Percentiles rank a stretch among this genome's conserved stretches.
Conservation (phyloP, 2,797 vertebrate species). For the Coregonus sp. region DNA sequence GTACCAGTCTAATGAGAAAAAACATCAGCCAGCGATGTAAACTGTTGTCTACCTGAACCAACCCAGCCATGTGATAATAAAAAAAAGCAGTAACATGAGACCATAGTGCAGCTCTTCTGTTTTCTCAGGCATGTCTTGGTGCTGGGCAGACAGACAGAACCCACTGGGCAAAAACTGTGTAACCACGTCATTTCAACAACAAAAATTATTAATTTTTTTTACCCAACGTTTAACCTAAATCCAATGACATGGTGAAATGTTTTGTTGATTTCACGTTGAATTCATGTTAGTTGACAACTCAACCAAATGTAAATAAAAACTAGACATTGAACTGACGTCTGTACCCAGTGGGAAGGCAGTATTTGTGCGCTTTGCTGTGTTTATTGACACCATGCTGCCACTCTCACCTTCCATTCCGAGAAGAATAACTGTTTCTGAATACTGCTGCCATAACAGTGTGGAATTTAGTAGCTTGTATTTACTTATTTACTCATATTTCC, state of each 20-base stretch:
- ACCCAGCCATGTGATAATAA: slow-evolving; percentile 28
- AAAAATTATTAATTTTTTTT: too few species aligned
- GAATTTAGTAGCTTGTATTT: neutral
- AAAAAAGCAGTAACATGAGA: slow-evolving; percentile 6
- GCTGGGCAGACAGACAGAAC: too few species aligned
- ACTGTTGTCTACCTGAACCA: slow-evolving; percentile 32
- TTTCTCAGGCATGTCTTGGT: too few species aligned
- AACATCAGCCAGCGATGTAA: neutral
- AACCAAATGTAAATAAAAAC: too few species aligned
- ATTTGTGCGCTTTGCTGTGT: neutral
- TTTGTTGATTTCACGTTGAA: too few species aligned
- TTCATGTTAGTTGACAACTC: too few species aligned
- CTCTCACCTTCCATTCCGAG: neutral
- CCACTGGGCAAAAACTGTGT: too few species aligned
- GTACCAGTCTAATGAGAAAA: slow-evolving; percentile 50
- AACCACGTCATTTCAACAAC: too few species aligned
- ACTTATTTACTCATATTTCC: neutral
- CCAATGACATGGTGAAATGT: too few species aligned
- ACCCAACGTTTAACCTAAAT: too few species aligned
- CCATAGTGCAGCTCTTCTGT: too few species aligned
- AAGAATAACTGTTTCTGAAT: neutral
- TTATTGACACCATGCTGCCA: neutral
- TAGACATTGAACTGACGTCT: too few species aligned
- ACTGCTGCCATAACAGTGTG: neutral
- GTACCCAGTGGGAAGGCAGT: neutral